Evolutionary conservation across 2,888 invertebrate genomes (phyloP), one percentile per base, ranked within the genome.

Genomic region (Apantesis nais): DNA sequence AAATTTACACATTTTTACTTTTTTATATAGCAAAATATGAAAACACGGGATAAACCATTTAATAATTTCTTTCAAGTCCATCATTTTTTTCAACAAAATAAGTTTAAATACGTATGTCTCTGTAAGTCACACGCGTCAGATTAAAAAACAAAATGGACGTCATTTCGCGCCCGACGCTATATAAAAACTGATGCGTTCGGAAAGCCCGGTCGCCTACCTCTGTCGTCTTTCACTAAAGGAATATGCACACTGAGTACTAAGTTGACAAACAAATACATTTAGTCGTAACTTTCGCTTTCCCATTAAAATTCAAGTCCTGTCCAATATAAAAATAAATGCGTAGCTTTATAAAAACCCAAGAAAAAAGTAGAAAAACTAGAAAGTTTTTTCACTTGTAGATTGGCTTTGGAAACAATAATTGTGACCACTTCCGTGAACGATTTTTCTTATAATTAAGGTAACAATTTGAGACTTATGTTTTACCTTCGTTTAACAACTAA

Each of bases 21-120:
- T 82, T 74, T 79, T 77, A 61, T 78, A 67, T 85, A 88, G 88
- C 82, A 94, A 84, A 69, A 93, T 88, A 78, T 92, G 93, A 75
- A 94, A 93, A 84, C 94, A 94, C 71, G 93, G 94, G 76, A 94
- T 92, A 67, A 94, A 94, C 94, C 95, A 95, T 83, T 93, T 95
- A 62, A 95, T 95, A 52, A 95, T 92, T 75, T 95, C 95, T 85
- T 90, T 92, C 79, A 95, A 85, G 85, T 95, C 95, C 93, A 95
- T 94, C 85, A 86, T 93, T 78, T 75, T 79, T n/a, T 70, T 75
- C 70, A 72, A 67, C 68, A 55, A 29, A 58, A n/a, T 14, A 61
- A 14, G 55, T 55, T 73, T 72, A 74, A 1, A 31, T 44, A 65
- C 62, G 58, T 71, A 61, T 60, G 72, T 70, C 69, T 25, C 31